Evolutionary conservation across 2,797 vertebrate species (phyloP).

Genomic region (Lindbergichthys nudifrons): DNA sequence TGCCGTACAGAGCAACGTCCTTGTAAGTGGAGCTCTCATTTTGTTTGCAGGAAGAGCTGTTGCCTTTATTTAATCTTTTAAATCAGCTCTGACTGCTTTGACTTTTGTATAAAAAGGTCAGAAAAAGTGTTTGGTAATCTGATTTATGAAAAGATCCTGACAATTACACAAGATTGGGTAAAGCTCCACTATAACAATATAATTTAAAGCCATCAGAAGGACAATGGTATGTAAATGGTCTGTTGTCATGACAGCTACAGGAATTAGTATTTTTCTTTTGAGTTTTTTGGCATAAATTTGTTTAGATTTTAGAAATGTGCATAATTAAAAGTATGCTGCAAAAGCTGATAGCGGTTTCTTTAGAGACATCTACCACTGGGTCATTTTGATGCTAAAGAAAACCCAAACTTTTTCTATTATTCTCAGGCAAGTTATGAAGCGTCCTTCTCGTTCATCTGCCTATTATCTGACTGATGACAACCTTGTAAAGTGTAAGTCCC

Average conservation of each 20-base stretch:
- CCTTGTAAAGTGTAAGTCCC: too few relatives aligned
- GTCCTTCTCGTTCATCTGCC: neutral
- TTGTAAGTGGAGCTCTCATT: neutral
- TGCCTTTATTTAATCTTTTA: neutral
- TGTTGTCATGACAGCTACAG: neutral
- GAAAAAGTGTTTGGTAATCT: neutral
- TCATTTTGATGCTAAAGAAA: neutral
- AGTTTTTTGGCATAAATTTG: neutral
- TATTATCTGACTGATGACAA: too few relatives aligned
- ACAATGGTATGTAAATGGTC: neutral
- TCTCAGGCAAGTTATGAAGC: neutral
- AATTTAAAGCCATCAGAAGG: neutral
- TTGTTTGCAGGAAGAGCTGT: neutral
- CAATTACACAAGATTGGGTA: neutral
- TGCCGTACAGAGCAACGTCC: neutral
- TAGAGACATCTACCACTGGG: neutral
- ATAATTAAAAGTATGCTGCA: too few relatives aligned
- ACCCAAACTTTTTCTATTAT: too few relatives aligned
- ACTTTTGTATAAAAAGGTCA: neutral
- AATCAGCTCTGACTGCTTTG: neutral
- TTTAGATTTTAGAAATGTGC: neutral
- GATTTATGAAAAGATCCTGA: neutral
- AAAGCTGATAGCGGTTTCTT: neutral
- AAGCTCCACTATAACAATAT: neutral
- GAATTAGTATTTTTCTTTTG: neutral